phyloP scores from a whole-genome alignment of 2,888 invertebrate genomes.

The Linnaemya vulpina region DNA sequence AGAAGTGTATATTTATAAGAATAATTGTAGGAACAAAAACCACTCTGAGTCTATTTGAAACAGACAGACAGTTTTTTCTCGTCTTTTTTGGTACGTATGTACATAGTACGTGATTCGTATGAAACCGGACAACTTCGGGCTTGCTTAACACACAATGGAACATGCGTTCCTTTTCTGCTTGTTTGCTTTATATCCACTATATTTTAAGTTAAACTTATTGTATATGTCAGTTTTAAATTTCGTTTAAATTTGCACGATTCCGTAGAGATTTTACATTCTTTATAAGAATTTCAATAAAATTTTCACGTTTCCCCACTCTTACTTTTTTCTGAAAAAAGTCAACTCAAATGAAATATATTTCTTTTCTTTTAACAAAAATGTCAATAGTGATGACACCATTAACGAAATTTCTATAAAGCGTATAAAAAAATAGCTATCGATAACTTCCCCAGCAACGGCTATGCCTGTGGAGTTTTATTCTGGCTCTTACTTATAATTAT shows the following conservation, averaged over 20 bases:
- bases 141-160: conserved; percentile 70
- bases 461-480: conserved; percentile 10
- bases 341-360: conserved; percentile 64
- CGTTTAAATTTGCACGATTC: conserved; percentile 5
- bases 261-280: conserved; percentile 35
- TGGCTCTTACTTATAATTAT: conserved; percentile 31
- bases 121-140: conserved; percentile 72
- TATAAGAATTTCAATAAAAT: conserved; percentile 14
- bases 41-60: conserved; percentile 64
- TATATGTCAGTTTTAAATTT: not conserved
- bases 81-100: conserved; percentile 67
- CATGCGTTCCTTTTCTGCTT: conserved; percentile 71
- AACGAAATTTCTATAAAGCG: conserved; percentile 56
- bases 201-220: conserved; percentile 37
- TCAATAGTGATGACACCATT: conserved; percentile 68
- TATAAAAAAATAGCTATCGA: conserved; percentile 51
- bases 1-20: conserved; percentile 33
- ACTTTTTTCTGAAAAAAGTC: conserved; percentile 53
- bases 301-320: conserved; percentile 48
- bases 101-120: conserved; percentile 70
- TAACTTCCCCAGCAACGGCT: conserved; percentile 4
- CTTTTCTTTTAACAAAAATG: conserved; percentile 69
- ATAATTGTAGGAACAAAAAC: conserved; percentile 63
- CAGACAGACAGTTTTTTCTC: conserved; percentile 64
- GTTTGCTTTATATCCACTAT: conserved; percentile 63